These are phyloP conservation scores for Nomada flava DNA, from an alignment of 2,888 invertebrate genomes.

Conservation along the genomic window DNA sequence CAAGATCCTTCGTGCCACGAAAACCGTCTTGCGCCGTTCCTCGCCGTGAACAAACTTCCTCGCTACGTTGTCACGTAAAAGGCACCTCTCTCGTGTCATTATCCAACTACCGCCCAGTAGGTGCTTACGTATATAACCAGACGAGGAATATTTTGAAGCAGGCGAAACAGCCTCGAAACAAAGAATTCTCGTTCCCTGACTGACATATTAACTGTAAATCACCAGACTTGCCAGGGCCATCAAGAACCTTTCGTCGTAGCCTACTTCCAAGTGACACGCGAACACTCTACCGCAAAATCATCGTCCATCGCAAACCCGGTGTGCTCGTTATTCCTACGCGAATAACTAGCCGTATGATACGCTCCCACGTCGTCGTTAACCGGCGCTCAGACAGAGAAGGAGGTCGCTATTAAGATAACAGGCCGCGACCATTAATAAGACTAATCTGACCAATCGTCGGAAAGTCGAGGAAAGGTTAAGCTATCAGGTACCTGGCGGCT, in stretches of 20 bases:
- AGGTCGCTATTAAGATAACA: conserved; percentile 34
- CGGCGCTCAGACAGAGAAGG: background rate
- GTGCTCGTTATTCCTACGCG: conserved; percentile 15
- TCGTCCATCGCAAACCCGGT: background rate
- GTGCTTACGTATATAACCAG: conserved; percentile 31
- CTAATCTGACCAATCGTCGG: conserved; percentile 67
- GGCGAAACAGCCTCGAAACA: background rate
- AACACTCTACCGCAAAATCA: background rate
- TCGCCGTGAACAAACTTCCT: conserved; percentile 48
- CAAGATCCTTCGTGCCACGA: conserved; percentile 70
- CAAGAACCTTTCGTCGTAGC: background rate
- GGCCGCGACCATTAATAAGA: conserved; percentile 65
- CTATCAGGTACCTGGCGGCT: background rate
- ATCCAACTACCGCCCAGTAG: conserved; percentile 1
- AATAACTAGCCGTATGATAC: background rate
- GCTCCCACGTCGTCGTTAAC: conserved; percentile 6
- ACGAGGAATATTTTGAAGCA: background rate
- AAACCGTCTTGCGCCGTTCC: conserved; percentile 61
- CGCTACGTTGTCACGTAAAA: conserved; percentile 25
- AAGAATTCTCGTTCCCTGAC: background rate
- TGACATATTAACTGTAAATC: background rate
- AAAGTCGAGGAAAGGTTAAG: conserved; percentile 56
- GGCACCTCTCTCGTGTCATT: conserved; percentile 46
- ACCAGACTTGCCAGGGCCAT: background rate
- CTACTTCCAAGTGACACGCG: background rate